These are phyloP conservation scores for Cyanocitta stelleri DNA, from an alignment of 2,113 vertebrate genomes.

Conservation along the genomic window DNA sequence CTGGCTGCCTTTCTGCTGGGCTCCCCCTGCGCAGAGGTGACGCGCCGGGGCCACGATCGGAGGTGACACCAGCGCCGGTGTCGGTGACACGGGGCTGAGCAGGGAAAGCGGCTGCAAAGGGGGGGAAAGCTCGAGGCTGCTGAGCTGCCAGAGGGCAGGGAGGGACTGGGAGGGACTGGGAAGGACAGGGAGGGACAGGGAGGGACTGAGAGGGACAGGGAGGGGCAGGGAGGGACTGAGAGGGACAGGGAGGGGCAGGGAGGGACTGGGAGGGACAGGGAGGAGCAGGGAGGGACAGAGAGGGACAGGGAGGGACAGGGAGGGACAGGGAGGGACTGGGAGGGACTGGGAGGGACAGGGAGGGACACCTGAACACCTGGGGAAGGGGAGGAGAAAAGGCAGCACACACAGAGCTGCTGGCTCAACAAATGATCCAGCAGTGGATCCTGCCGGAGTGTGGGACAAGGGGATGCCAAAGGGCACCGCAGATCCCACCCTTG, in stretches of 20 bases:
- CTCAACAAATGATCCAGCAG: neutral
- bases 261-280: too few species aligned
- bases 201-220: neutral
- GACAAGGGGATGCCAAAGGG: fast-evolving
- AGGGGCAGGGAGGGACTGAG: neutral
- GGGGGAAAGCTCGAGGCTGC: neutral
- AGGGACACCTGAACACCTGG: neutral
- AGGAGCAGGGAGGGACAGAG: neutral
- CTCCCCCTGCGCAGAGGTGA: neutral
- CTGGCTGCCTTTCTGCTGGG: neutral
- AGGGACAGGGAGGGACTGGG: neutral
- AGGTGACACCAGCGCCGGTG: neutral
- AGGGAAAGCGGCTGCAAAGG: neutral
- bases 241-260: too few species aligned
- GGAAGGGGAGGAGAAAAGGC: neutral
- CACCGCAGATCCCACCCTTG: fast-evolving
- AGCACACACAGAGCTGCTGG: fast-evolving
- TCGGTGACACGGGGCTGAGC: neutral
- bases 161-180: neutral
- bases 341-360: neutral
- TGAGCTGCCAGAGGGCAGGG: neutral
- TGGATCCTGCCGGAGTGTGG: fast-evolving
- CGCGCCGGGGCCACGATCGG: neutral
- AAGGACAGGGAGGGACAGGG: neutral
- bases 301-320: neutral